Evolutionary conservation across 2,113 vertebrate genomes (phyloP).

Genomic region (Myxocyprinus asiaticus): DNA sequence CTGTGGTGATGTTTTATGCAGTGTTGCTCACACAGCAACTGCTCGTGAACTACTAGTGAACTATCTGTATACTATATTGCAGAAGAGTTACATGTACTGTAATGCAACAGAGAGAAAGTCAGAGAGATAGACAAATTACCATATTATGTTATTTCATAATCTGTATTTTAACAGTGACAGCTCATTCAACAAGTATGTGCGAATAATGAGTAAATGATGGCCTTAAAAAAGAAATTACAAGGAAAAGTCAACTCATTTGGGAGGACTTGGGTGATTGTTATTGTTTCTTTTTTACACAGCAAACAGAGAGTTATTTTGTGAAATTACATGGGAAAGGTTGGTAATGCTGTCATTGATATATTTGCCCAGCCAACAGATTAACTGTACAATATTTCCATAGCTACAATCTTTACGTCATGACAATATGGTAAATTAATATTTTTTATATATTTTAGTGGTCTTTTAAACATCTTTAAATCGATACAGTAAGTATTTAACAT

Average conservation of each 20-base stretch:
- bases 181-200: background rate
- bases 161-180: background rate
- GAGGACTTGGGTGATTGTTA: constrained; percentile 67
- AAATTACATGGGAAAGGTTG: constrained; percentile 64
- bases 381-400: background rate
- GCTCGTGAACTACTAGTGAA: too few relatives aligned
- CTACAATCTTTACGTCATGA: background rate
- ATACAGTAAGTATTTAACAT: too few relatives aligned
- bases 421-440: background rate
- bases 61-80: background rate
- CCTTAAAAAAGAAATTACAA: constrained; percentile 56
- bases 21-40: background rate
- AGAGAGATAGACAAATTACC: background rate
- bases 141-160: background rate
- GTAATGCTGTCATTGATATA: constrained; percentile 49
- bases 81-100: background rate
- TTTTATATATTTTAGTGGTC: too few relatives aligned
- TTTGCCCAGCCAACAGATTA: background rate
- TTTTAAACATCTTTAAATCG: too few relatives aligned
- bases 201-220: background rate
- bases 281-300: constrained; percentile 68
- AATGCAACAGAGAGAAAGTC: background rate
- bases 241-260: constrained; percentile 67
- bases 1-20: constrained; percentile 10
- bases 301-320: constrained; percentile 66